Conservation (phyloP, 2,113 vertebrate species). For the Ptychochromis oligacanthus region DNA sequence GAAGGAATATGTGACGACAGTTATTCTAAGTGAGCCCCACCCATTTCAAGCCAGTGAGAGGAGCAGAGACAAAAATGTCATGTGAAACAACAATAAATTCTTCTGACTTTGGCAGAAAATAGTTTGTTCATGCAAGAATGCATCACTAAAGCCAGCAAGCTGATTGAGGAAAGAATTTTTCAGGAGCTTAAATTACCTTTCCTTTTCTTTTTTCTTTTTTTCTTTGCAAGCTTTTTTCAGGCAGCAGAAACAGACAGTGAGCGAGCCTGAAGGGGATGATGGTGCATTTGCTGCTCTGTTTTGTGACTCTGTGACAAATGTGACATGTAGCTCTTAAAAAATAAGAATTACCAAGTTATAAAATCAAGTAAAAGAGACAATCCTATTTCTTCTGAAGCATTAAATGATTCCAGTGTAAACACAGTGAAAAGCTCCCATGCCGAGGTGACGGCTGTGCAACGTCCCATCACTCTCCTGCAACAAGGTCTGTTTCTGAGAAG, state of each 20-base stretch:
- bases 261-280: not conserved
- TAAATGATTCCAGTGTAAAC: conserved; percentile 55
- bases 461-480: conserved; percentile 51
- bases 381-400: conserved; percentile 13
- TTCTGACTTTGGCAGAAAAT: not conserved
- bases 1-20: not conserved
- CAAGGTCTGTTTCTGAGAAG: conserved; percentile 56
- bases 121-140: conserved; percentile 2
- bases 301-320: conserved; percentile 11
- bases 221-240: too few relatives aligned
- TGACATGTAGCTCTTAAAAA: not conserved
- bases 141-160: not conserved
- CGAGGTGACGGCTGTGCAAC: conserved; percentile 21
- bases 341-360: conserved; percentile 33
- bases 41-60: not conserved
- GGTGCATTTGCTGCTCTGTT: not conserved
- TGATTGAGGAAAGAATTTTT: not conserved
- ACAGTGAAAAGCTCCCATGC: conserved; percentile 37
- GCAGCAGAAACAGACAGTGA: not conserved
- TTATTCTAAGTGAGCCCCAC: not conserved
- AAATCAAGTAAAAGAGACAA: conserved; percentile 7
- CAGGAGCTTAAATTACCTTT: not conserved
- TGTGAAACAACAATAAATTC: not conserved
- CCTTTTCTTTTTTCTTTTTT: too few relatives aligned
- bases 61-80: not conserved